These are phyloP conservation scores for Tetraodon nigroviridis DNA, from an alignment of 2,113 vertebrate genomes.

Conservation along the genomic window DNA sequence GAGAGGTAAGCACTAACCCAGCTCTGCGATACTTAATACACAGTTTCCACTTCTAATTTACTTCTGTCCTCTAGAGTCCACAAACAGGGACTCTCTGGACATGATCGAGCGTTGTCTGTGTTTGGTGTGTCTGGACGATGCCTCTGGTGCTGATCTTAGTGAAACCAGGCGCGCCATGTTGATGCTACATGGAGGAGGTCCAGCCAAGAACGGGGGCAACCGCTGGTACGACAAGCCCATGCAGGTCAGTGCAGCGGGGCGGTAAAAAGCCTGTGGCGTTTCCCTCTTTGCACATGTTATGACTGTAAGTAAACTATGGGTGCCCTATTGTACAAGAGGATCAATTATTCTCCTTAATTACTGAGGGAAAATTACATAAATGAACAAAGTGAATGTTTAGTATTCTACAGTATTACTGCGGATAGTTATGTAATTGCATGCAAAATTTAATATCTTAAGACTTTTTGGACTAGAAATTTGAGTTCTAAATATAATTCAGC, in stretches of 20 bases:
- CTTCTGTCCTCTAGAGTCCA: slow-evolving; percentile 80
- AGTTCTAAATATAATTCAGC: not conserved
- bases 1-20: slow-evolving; percentile 71
- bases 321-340: not conserved
- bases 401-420: not conserved
- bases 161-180: slow-evolving; percentile 79
- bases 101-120: slow-evolving; percentile 94
- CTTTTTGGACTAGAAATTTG: slow-evolving; percentile 2
- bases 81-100: slow-evolving; percentile 93
- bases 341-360: not conserved
- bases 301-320: not conserved
- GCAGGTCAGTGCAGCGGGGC: slow-evolving; percentile 78
- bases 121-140: slow-evolving; percentile 86
- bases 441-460: slow-evolving; percentile 5
- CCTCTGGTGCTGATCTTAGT: slow-evolving; percentile 70
- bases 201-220: slow-evolving; percentile 81
- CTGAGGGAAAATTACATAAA: not conserved
- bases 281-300: not conserved
- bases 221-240: slow-evolving; percentile 98
- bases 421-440: slow-evolving; percentile 9
- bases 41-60: too few relatives aligned
- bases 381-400: slow-evolving; percentile 5
- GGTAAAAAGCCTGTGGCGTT: not conserved
- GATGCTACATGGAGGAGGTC: slow-evolving; percentile 89
- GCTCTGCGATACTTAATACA: too few relatives aligned